Percentiles rank a stretch among this genome's conserved stretches.
phyloP scores from a whole-genome alignment of 2,888 invertebrate species.

The Heliconius ethilla region DNA sequence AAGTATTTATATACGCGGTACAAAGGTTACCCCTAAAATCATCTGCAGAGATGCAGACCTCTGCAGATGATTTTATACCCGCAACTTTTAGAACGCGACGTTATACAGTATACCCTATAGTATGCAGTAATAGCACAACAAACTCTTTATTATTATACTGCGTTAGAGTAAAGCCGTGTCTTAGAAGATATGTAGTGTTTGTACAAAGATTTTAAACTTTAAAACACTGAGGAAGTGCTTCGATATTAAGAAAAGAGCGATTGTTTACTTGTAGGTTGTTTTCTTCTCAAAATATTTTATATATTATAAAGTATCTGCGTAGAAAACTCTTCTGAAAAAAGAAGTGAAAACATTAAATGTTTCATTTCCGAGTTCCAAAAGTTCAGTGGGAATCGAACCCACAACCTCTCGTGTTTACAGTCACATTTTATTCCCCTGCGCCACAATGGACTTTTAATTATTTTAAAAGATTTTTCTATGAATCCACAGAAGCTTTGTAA shows the following conservation, averaged over 20 bases:
- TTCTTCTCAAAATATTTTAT: too few species aligned
- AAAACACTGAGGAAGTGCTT: neutral
- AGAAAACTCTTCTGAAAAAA: too few species aligned
- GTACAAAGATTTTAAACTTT: neutral
- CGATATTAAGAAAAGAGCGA: too few species aligned
- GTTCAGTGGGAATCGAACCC: too few species aligned
- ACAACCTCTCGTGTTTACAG: too few species aligned
- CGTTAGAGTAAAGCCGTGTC: neutral
- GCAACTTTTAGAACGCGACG: neutral
- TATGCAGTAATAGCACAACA: conserved; percentile 5
- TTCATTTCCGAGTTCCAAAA: too few species aligned
- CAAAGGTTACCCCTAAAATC: conserved; percentile 18
- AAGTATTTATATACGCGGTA: conserved; percentile 14
- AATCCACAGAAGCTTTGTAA: neutral
- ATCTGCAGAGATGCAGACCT: neutral
- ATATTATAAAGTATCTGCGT: too few species aligned
- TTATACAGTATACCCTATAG: neutral
- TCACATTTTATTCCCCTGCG: too few species aligned
- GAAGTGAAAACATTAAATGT: too few species aligned
- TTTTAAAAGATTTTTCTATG: neutral
- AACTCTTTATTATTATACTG: conserved; percentile 2
- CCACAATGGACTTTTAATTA: too few species aligned
- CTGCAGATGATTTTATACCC: conserved; percentile 10
- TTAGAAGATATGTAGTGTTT: neutral
- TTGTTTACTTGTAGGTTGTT: neutral